Evolutionary conservation across 2,888 invertebrate genomes (phyloP).

Genomic region (Salticus scenicus): DNA sequence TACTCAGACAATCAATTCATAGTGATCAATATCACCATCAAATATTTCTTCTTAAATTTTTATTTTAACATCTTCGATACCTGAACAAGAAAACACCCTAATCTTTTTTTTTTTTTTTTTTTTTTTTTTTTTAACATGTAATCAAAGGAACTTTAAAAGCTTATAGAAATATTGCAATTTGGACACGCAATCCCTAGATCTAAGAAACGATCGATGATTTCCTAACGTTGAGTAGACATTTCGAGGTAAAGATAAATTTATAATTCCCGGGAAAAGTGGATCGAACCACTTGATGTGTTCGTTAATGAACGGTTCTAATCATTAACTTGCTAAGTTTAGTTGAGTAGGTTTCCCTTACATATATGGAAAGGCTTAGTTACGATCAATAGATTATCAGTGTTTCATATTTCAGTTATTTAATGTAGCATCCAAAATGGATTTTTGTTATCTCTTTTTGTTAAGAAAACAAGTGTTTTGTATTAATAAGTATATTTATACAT

Average conservation of each 20-base stretch:
- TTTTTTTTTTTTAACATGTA: not conserved
- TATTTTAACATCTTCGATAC: not conserved
- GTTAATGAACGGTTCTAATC: not conserved
- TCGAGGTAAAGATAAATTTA: not conserved
- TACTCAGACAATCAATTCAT: not conserved
- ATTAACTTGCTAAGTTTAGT: not conserved
- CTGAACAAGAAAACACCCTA: not conserved
- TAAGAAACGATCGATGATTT: not conserved
- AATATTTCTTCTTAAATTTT: not conserved
- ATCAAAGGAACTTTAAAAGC: not conserved
- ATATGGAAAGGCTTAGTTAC: not conserved
- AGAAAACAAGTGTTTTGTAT: too few relatives aligned
- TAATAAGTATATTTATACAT: too few relatives aligned
- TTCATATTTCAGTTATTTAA: not conserved
- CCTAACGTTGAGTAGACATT: not conserved
- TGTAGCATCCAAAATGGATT: too few relatives aligned
- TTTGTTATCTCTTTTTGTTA: too few relatives aligned
- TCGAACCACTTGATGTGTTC: not conserved
- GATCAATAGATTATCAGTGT: not conserved
- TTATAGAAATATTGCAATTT: not conserved
- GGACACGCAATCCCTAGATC: not conserved
- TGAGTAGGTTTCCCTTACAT: not conserved
- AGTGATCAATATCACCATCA: not conserved
- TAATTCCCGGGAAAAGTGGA: not conserved
- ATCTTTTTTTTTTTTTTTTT: not conserved